phyloP scores from a whole-genome alignment of 2,113 vertebrate species.

The Hydrochoerus hydrochaeris region DNA sequence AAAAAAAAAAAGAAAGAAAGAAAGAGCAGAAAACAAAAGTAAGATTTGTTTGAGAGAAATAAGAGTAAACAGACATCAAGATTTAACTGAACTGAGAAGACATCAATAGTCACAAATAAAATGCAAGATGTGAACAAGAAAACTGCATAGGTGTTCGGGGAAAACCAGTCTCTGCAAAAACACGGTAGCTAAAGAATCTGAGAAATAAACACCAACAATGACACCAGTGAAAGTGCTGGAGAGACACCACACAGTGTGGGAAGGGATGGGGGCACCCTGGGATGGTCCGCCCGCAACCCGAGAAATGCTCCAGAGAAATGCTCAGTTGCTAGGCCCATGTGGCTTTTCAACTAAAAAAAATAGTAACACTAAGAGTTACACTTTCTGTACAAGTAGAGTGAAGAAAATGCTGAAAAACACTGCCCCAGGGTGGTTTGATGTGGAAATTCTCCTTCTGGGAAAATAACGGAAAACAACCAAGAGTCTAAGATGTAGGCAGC shows the following conservation, averaged over 20 bases:
- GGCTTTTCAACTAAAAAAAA: constrained; percentile 45
- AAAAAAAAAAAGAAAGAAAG: too few species aligned
- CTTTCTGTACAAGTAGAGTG: constrained; percentile 1
- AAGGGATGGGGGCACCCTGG: not conserved
- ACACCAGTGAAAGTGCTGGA: not conserved
- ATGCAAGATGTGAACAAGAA: not conserved
- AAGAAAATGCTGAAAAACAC: constrained; percentile 80
- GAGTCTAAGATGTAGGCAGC: not conserved
- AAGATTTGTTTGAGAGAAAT: too few species aligned
- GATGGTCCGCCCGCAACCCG: not conserved
- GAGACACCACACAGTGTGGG: fast-evolving
- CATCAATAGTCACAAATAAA: not conserved
- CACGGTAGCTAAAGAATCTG: not conserved
- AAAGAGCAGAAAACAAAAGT: not conserved
- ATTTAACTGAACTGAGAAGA: not conserved
- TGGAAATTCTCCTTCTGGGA: constrained; percentile 73
- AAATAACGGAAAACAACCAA: not conserved
- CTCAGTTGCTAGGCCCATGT: fast-evolving
- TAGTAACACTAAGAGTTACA: not conserved
- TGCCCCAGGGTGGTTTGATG: constrained; percentile 79
- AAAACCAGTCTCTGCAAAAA: not conserved
- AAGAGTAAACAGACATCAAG: too few species aligned
- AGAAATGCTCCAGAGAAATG: not conserved
- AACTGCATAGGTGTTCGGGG: fast-evolving
- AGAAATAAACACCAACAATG: too few species aligned